phyloP scores from a whole-genome alignment of 2,113 vertebrate genomes.

The Stomatorhinus ivindoensis region DNA sequence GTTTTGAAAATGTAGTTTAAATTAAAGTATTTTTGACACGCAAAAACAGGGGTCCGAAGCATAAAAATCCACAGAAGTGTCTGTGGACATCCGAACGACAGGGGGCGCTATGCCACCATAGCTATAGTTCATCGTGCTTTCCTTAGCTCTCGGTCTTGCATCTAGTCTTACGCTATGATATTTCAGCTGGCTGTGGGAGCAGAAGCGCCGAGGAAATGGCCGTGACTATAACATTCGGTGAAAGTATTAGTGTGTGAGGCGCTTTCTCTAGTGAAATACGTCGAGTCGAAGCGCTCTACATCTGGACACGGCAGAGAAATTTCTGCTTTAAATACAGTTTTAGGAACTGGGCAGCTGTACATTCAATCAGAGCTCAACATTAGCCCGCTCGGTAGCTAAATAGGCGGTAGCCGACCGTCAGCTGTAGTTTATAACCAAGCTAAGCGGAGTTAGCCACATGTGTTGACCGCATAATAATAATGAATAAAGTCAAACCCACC shows the following conservation, averaged over 20 bases:
- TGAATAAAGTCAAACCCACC: not conserved
- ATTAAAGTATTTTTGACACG: not conserved
- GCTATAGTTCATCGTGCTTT: not conserved
- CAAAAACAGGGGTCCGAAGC: not conserved
- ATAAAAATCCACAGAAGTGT: not conserved
- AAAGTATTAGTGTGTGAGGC: not conserved
- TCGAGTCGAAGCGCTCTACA: not conserved
- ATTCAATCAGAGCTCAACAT: not conserved
- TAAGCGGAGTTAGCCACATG: not conserved
- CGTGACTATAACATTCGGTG: conserved; percentile 25
- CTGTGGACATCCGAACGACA: conserved; percentile 14
- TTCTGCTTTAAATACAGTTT: not conserved
- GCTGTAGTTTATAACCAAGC: not conserved
- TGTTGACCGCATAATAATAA: not conserved
- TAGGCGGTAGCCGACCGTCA: not conserved
- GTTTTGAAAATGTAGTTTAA: not conserved
- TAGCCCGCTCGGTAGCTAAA: conserved; percentile 14
- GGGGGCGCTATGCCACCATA: conserved; percentile 18
- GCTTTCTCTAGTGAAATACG: not conserved
- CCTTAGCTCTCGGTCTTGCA: not conserved
- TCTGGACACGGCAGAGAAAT: not conserved
- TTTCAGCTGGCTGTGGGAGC: not conserved
- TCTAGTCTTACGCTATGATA: conserved; percentile 17
- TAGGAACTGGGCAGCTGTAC: not conserved
- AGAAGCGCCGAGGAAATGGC: conserved; percentile 24